Conservation (phyloP, 2,797 vertebrate genomes). For the Mycteria americana region DNA sequence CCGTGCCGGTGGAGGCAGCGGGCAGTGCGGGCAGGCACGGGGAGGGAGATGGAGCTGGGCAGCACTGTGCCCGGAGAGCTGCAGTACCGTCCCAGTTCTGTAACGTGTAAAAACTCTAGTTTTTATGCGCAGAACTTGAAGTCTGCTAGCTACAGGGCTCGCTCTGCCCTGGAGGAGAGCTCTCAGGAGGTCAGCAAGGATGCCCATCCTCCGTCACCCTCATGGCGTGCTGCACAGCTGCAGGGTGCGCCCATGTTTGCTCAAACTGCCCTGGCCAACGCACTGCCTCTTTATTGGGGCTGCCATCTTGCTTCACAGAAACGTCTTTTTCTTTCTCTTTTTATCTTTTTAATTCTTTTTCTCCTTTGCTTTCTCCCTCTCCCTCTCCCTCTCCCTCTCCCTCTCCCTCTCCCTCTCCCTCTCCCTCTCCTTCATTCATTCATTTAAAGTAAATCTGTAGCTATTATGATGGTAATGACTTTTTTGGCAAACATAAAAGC, state of each 20-base stretch:
- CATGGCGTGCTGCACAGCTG: no score
- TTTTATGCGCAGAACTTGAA: background rate
- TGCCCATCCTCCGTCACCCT: background rate
- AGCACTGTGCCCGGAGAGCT: no score
- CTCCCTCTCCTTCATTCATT: background rate
- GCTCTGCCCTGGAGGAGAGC: background rate
- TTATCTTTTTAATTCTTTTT: background rate
- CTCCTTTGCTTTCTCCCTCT: background rate
- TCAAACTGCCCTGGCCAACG: background rate
- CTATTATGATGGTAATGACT: background rate
- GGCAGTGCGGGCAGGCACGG: background rate
- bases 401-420: background rate
- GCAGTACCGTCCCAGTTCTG: background rate
- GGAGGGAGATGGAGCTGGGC: background rate
- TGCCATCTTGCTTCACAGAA: background rate
- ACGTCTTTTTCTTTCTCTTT: background rate
- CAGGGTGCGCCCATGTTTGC: rapidly evolving
- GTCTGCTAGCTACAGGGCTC: background rate
- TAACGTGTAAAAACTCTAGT: no score
- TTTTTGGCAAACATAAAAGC: background rate
- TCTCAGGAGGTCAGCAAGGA: background rate
- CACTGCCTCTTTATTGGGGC: background rate
- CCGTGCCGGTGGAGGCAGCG: background rate
- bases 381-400: background rate
- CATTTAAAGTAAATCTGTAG: background rate